Evolutionary conservation across 2,888 invertebrate genomes (phyloP).

Genomic region (Drosophila putrida): DNA sequence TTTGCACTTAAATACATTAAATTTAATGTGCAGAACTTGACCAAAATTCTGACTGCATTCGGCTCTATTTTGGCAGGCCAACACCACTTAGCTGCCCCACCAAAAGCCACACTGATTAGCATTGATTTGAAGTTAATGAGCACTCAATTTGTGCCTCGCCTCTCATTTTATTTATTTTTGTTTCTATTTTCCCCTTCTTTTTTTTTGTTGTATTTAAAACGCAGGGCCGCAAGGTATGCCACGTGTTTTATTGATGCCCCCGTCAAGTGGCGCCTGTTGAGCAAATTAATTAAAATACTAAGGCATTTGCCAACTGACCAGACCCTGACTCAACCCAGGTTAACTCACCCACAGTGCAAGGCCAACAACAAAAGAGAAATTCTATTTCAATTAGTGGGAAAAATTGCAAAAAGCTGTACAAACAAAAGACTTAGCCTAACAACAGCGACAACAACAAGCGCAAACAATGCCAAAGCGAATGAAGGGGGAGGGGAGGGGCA

Average conservation of each 20-base stretch:
- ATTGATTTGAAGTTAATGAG: conserved; percentile 77
- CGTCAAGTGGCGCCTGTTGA: conserved; percentile 50
- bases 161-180: conserved; percentile 18
- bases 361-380: conserved; percentile 67
- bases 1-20: neutral
- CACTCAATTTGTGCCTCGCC: conserved; percentile 62
- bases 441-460: conserved; percentile 50
- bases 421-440: conserved; percentile 77
- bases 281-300: conserved; percentile 80
- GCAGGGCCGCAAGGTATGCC: conserved; percentile 67
- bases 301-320: conserved; percentile 67
- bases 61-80: neutral
- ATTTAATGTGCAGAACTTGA: conserved; percentile 6
- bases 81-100: conserved; percentile 16
- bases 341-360: conserved; percentile 27
- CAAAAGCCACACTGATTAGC: conserved; percentile 69
- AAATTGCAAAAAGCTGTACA: conserved; percentile 76
- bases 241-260: conserved; percentile 46
- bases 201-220: conserved; percentile 17
- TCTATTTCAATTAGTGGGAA: conserved; percentile 81
- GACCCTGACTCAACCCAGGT: conserved; percentile 5
- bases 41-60: conserved; percentile 1
- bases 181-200: neutral
- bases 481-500: neutral
- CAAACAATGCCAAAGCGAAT: conserved; percentile 51